Evolutionary conservation across 1,140 invertebrate species (phyloP), one percentile per base, ranked within the genome.

Genomic region (Drosophila seguyi): DNA sequence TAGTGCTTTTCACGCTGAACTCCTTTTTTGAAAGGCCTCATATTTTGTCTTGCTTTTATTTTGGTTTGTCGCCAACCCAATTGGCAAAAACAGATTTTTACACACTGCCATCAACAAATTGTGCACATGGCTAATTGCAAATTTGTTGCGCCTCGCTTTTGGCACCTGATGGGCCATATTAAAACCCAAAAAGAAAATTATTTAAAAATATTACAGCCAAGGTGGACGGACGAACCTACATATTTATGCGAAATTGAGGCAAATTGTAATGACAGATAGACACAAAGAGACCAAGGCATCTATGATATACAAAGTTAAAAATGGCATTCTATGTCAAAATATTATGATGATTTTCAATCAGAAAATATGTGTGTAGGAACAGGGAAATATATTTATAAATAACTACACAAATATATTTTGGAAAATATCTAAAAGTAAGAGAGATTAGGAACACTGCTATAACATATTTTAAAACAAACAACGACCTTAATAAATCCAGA

Each of bases 91-190:
- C 50, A 48, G 57, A 67, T 77, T 82, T 63, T 63, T 36, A 58
- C 69, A 50, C 76, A 47, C 50, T 63, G 58, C 77, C 73, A 73
- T 84, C 73, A 85, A 65, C 69, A 73, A 68, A 62, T 74, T 29
- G 48, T 75, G 65, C 69, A 88, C 82, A 86, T 79, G 83, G 83
- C 84, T 86, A 86, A 86, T 86, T 86, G 83, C 83, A 73, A 55
- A 88, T 76, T 73, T 88, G 82, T 88, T 75, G 79, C 75, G 82
- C 75, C 84, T 79, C 75, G 84, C 82, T 88, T 88, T 88, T 86
- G 83, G 83, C 84, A 86, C 84, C 83, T 86, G 83, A 86, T 86
- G 84, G 84, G 83, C 80, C 84, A 86, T 88, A 84, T 75, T 79
- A 63, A 88, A 79, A 76, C 75, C 50, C 52, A 55, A 79, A 66